Evolutionary conservation across 1,140 invertebrate genomes (phyloP).

Genomic region (Neodiprion virginianus): DNA sequence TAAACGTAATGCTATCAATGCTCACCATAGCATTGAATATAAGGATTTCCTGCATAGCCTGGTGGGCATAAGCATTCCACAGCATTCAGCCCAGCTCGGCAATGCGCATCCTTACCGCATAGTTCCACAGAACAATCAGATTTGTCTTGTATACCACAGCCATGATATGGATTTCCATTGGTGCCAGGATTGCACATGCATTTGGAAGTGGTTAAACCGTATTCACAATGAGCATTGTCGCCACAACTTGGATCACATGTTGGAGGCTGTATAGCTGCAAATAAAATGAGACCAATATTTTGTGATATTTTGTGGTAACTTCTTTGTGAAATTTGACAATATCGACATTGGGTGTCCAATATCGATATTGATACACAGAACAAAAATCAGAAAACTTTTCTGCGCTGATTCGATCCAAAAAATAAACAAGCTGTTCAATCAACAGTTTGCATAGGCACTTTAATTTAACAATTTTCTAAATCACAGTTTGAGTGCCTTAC

Average conservation of each 20-base stretch:
- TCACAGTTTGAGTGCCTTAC: too few relatives aligned
- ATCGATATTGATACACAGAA: too few relatives aligned
- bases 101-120: constrained; percentile 82
- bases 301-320: not conserved
- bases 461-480: too few relatives aligned
- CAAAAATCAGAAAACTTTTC: too few relatives aligned
- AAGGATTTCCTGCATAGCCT: constrained; percentile 86
- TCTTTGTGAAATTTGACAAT: too few relatives aligned
- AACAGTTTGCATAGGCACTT: too few relatives aligned
- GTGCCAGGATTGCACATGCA: constrained; percentile 86
- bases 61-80: constrained; percentile 83
- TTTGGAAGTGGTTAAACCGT: constrained; percentile 72
- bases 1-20: not conserved
- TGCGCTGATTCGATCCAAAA: too few relatives aligned
- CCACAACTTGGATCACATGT: constrained; percentile 82
- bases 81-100: constrained; percentile 73
- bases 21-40: constrained; percentile 77
- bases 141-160: constrained; percentile 74
- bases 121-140: constrained; percentile 75
- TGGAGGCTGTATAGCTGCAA: constrained; percentile 78
- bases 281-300: constrained; percentile 31
- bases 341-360: too few relatives aligned
- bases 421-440: too few relatives aligned
- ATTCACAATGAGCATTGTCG: constrained; percentile 86
- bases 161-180: constrained; percentile 86